Conservation (phyloP, 2,888 invertebrate species). For the Corbicula japonica region DNA sequence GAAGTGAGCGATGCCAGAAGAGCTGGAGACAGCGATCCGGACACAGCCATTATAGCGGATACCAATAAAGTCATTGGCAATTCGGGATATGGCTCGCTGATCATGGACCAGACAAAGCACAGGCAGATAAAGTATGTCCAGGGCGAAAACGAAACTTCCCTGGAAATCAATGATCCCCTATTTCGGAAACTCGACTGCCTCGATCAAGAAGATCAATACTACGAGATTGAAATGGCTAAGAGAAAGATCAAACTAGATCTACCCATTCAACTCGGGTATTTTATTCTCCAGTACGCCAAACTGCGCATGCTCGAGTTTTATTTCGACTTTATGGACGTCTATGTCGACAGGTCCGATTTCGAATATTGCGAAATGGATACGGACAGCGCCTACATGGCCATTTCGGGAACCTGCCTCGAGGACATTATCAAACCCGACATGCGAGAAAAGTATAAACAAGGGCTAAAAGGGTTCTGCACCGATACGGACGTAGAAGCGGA, state of each 20-base stretch:
- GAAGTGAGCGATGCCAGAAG: too few relatives aligned
- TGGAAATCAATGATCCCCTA: too few relatives aligned
- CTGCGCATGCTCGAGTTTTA: constrained; percentile 65
- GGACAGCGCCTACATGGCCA: constrained; percentile 61
- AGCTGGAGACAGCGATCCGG: constrained; percentile 31
- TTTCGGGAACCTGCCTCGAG: constrained; percentile 35
- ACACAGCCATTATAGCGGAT: constrained; percentile 46
- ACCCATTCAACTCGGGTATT: constrained; percentile 64
- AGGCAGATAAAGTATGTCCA: constrained; percentile 44
- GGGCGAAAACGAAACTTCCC: too few relatives aligned
- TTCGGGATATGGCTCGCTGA: constrained; percentile 58
- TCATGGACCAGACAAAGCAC: constrained; percentile 63
- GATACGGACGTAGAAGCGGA: too few relatives aligned
- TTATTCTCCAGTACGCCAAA: too few relatives aligned
- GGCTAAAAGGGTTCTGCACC: too few relatives aligned
- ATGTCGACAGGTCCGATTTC: constrained; percentile 62
- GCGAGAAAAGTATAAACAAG: constrained; percentile 19
- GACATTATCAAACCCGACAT: constrained; percentile 47
- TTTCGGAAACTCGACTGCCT: constrained; percentile 53
- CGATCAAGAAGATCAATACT: constrained; percentile 47
- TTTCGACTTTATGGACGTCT: constrained; percentile 64
- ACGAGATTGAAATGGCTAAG: too few relatives aligned
- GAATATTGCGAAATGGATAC: too few relatives aligned
- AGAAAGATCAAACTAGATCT: constrained; percentile 52
- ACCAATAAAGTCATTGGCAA: constrained; percentile 44